Evolutionary conservation across 30 jellyfish, hydroid and myxozoan species (phyloP), one percentile per base, ranked within the genome.

Genomic region (Sanderia malayensis): DNA sequence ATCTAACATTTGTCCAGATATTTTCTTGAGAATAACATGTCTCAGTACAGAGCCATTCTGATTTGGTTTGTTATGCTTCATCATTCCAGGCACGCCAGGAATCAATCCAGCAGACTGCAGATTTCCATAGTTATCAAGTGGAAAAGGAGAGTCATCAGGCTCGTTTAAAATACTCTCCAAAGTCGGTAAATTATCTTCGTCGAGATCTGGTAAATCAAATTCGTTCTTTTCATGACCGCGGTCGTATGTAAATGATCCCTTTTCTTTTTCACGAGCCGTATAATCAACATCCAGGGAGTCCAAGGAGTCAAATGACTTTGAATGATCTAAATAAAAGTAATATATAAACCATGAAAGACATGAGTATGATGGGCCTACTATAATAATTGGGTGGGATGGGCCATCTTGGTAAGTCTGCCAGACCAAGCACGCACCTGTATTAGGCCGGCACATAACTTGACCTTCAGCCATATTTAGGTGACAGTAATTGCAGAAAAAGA

Each of bases 1-100:
- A 85, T 93, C 99, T 4, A 82, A 58, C 95, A 93, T 81, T 65
- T 93, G 99, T 0, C 88, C 95, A 17, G 99, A 93, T 6, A 93
- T 85, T 72, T 80, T 85, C 81, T 80, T 93, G 69, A 93, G 86
- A 28, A 84, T 80, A 31, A 93, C 96, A 75, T 93, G 99, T 55
- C 99, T 95, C 21, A 93, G 52, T 21, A 93, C 88, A 46, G 99
- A 84, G 1, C 99, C 99, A 85, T 93, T 84, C 17, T 55, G 71
- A 15, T 58, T 80, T 9, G 96, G 87, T 28, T 76, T 76, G 19
- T 69, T 84, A 1, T 63, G 73, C 71, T 80, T 90, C 66, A 55
- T 66, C 28, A 90, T 30, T 18, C 80, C 95, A 10, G 98, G 94
- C 49, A 90, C 66, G 32, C 89, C 86, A 17, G 74, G 58, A 46